These are phyloP conservation scores for Ataeniobius toweri DNA, from an alignment of 2,797 vertebrate genomes.

Conservation along the genomic window DNA sequence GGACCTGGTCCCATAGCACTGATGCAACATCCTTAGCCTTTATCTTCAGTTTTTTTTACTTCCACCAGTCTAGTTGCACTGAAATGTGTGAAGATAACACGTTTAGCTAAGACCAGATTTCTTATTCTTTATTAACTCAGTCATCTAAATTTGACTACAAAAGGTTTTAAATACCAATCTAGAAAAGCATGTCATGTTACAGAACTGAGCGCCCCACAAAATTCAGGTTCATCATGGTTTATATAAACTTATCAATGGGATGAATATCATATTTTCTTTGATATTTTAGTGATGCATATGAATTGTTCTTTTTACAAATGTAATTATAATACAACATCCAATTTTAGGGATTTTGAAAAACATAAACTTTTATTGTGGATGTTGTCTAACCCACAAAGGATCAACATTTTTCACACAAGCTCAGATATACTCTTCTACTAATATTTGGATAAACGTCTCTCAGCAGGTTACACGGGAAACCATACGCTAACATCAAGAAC, in stretches of 20 bases:
- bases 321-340: not conserved
- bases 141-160: not conserved
- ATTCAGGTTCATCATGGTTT: not conserved
- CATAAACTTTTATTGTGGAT: not conserved
- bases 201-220: too few relatives aligned
- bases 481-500: too few relatives aligned
- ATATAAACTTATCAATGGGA: not conserved
- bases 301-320: not conserved
- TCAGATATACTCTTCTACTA: too few relatives aligned
- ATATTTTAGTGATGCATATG: not conserved
- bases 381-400: too few relatives aligned
- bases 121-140: not conserved
- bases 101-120: not conserved
- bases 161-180: not conserved
- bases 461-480: too few relatives aligned
- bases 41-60: not conserved
- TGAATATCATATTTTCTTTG: too few relatives aligned
- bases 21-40: not conserved
- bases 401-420: too few relatives aligned
- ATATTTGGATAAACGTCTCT: too few relatives aligned
- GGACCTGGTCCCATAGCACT: not conserved
- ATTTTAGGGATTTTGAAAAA: not conserved
- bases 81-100: not conserved
- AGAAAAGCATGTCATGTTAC: not conserved
- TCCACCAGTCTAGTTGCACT: not conserved